Evolutionary conservation across 1,140 invertebrate genomes (phyloP), one percentile per base, ranked within the genome.

Genomic region (Caerostris extrusa): DNA sequence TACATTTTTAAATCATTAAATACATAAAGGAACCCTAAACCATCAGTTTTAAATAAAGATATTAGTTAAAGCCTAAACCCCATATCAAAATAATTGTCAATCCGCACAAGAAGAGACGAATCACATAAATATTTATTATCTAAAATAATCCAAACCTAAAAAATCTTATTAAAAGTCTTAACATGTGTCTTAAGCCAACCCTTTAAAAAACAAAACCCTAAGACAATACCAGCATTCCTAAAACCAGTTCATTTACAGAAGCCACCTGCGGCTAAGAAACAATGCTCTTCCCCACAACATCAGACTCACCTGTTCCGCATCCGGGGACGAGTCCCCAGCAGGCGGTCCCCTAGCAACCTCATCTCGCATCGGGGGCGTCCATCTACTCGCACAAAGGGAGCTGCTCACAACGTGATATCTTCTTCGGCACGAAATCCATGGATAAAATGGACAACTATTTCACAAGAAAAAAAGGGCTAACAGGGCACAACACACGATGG

Each of bases 251-350:
- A n/a, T 67, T 67, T 8, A 3, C 19, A 17, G 57, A 85, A 34
- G 34, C 34, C 82, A 85, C 82, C 82, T 85, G 82, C 6, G 17
- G 6, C 56, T 19, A 57, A 5, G 3, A 85, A 85, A 56, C 56
- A 85, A 17, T 5, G 6, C n/a, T 19, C 14, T 19, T 50, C 14
- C 34, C 34, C 34, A 34, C 55, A 85, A 58, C 55, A 17, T 85
- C 82, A 85, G n/a, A 57, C 82, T 85, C 82, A 85, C 82, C 82
- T 85, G 82, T 85, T 85, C 82, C 14, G 55, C 82, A n/a, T 85
- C 82, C 17, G 53, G 55, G 57, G 82, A 56, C 17, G 55, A 12
- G 82, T 19, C 82, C 82, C 57, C 82, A 19, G 82, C 14, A n/a
- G 56, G 55, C 82, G 82, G 82, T 85, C n/a, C 55, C 14, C 17